A percentile compares a stretch with the other conserved stretches of the same genome.
phyloP scores from a whole-genome alignment of 2,113 vertebrate species.

The Pedionomus torquatus region DNA sequence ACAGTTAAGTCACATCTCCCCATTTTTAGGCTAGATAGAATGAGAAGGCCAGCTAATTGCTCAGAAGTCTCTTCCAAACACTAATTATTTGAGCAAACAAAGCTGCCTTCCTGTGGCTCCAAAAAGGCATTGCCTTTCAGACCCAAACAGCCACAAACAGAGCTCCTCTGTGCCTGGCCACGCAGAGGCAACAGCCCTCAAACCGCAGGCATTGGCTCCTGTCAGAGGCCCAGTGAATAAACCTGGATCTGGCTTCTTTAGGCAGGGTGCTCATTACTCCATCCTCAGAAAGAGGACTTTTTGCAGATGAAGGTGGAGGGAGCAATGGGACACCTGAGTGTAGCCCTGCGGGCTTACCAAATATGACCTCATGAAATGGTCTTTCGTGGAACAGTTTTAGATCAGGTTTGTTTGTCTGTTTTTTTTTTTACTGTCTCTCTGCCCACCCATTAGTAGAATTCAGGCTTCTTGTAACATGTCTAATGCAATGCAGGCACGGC shows the following conservation, averaged over 20 bases:
- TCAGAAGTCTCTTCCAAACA: not conserved
- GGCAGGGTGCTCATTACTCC: not conserved
- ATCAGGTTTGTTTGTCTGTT: not conserved
- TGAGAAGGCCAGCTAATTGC: not conserved
- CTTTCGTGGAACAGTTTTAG: not conserved
- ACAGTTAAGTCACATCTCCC: not conserved
- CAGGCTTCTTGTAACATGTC: not conserved
- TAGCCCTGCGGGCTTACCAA: not conserved
- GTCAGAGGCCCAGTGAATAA: not conserved
- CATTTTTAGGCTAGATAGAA: not conserved
- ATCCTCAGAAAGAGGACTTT: not conserved
- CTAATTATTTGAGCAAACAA: not conserved
- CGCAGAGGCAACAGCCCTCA: not conserved
- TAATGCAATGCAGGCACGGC: not conserved
- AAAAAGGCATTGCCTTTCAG: no score
- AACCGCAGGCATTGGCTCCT: not conserved
- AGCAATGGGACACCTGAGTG: not conserved
- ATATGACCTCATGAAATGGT: not conserved
- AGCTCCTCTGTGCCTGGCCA: not conserved
- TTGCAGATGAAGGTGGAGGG: not conserved
- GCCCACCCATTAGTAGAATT: not conserved
- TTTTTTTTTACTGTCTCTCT: not conserved
- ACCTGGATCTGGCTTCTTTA: not conserved
- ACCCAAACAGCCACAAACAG: not conserved
- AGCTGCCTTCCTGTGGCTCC: not conserved